A percentile compares a stretch with the other conserved stretches of the same genome.
Conservation (phyloP, 2,797 vertebrate genomes). For the Alosa sapidissima region DNA sequence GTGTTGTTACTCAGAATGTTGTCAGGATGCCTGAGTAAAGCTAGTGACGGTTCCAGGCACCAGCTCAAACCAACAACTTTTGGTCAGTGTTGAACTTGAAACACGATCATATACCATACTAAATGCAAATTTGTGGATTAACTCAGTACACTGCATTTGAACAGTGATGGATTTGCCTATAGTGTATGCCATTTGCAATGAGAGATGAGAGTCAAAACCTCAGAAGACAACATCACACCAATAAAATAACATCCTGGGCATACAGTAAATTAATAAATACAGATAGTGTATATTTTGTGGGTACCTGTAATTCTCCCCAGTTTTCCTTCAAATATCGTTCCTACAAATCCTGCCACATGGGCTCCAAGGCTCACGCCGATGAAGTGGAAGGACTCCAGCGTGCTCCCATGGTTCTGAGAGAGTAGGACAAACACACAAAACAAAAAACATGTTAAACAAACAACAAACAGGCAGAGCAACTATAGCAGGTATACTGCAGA, state of each 20-base stretch:
- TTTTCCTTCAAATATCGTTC: constrained; percentile 83
- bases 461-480: background rate
- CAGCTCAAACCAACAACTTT: background rate
- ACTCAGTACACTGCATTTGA: background rate
- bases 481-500: too few relatives aligned
- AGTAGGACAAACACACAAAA: background rate
- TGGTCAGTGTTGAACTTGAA: background rate
- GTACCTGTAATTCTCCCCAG: constrained; percentile 93
- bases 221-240: background rate
- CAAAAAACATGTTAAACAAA: background rate
- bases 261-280: background rate
- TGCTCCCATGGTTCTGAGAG: constrained; percentile 76
- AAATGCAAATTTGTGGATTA: background rate
- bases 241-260: background rate
- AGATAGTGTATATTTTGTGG: background rate
- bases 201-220: background rate
- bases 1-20: background rate
- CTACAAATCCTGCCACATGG: constrained; percentile 88
- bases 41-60: background rate
- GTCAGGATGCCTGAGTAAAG: background rate
- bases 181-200: background rate
- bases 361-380: constrained; percentile 94
- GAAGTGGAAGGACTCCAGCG: constrained; percentile 84
- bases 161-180: background rate
- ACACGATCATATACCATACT: background rate